Percentiles rank a stretch among this genome's conserved stretches.
Conservation (phyloP, 2,888 invertebrate species). For the Sturmia bella region DNA sequence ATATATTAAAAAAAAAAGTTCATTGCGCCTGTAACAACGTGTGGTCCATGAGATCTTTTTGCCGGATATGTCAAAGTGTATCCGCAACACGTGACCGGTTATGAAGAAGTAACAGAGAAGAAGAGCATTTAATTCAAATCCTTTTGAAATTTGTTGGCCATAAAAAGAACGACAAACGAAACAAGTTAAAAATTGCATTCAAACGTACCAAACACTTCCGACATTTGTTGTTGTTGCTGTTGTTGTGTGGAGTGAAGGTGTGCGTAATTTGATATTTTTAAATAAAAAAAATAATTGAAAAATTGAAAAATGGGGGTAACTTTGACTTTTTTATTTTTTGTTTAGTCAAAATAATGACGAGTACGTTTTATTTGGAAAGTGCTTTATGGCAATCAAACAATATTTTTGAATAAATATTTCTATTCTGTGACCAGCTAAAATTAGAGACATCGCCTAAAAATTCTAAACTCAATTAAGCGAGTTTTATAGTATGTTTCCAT, state of each 20-base stretch:
- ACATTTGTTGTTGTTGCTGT: no score
- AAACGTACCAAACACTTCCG: constrained; percentile 52
- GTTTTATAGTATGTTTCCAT: no score
- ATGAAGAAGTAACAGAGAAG: constrained; percentile 23
- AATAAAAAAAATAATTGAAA: neutral
- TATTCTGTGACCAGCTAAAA: no score
- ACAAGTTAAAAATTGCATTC: constrained; percentile 21
- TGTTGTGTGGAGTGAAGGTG: constrained; percentile 53
- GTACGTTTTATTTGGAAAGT: no score
- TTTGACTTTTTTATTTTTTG: neutral
- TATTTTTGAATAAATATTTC: no score
- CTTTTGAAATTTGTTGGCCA: constrained; percentile 46
- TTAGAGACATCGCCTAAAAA: no score
- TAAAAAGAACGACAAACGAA: constrained; percentile 15
- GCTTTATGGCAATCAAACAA: no score
- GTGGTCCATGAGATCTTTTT: constrained; percentile 67
- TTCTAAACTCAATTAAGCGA: no score
- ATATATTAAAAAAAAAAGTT: neutral
- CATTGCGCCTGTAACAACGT: constrained; percentile 53
- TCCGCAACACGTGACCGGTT: constrained; percentile 73
- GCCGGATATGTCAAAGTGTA: constrained; percentile 72
- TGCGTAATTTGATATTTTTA: constrained; percentile 59
- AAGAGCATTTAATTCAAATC: constrained; percentile 59
- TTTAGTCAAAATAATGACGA: no score
- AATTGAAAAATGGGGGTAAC: neutral